A percentile compares a stretch with the other conserved stretches of the same genome.
Conservation (phyloP, 2,113 vertebrate species). For the Cranoglanis bouderius region DNA sequence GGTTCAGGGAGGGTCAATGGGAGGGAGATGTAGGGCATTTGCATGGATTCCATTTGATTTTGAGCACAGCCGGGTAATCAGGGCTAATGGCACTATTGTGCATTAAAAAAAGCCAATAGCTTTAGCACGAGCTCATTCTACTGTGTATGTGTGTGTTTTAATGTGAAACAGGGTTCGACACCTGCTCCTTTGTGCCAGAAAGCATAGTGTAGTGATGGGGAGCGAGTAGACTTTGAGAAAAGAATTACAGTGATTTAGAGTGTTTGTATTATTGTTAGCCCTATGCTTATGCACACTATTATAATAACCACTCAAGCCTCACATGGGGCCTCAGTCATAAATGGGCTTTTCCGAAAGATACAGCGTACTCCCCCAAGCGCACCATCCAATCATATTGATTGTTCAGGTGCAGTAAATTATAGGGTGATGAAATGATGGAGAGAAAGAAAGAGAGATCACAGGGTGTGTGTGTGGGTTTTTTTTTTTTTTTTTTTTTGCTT, state of each 20-base stretch:
- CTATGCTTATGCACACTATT: constrained; percentile 62
- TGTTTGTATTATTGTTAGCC: constrained; percentile 64
- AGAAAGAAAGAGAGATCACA: constrained; percentile 11
- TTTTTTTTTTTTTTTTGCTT: constrained; percentile 16
- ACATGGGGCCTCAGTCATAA: constrained; percentile 67
- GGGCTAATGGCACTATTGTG: constrained; percentile 73
- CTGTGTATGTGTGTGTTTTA: constrained; percentile 44
- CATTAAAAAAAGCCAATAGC: constrained; percentile 66
- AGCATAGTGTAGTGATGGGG: constrained; percentile 66
- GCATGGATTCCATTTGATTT: constrained; percentile 61
- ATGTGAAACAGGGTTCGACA: constrained; percentile 78
- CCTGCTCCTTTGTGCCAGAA: constrained; percentile 85
- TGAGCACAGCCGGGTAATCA: constrained; percentile 69
- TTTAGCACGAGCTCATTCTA: constrained; percentile 56
- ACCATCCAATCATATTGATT: constrained; percentile 65
- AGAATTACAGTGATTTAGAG: constrained; percentile 73
- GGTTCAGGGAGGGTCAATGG: constrained; percentile 46
- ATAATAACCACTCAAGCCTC: constrained; percentile 63
- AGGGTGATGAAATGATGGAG: constrained; percentile 47
- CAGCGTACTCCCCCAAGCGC: constrained; percentile 14
- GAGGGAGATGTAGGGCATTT: constrained; percentile 45
- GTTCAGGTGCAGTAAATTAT: constrained; percentile 71
- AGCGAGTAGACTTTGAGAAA: constrained; percentile 60
- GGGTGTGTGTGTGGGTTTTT: neutral
- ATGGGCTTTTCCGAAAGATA: constrained; percentile 37